Evolutionary conservation across 2,797 vertebrate species (phyloP).

Genomic region (Chloroceryle amazona): DNA sequence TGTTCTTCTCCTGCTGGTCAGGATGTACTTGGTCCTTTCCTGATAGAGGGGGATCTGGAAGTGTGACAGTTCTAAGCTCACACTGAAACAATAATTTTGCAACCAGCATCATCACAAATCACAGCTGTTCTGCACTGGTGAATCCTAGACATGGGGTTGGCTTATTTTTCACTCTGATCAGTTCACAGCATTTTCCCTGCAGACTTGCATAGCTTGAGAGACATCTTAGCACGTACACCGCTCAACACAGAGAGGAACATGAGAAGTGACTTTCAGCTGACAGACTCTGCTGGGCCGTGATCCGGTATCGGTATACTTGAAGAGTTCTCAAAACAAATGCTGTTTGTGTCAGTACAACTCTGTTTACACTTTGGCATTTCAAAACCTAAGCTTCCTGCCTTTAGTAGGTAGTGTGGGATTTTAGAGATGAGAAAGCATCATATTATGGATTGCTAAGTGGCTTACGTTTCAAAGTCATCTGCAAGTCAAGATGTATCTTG

Average conservation of each 20-base stretch:
- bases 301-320: background rate
- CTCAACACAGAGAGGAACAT: background rate
- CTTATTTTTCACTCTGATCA: background rate
- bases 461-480: conserved; percentile 21
- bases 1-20: background rate
- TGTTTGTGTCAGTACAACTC: conserved; percentile 16
- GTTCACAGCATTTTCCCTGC: background rate
- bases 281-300: background rate
- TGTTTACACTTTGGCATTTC: conserved; percentile 18
- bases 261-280: conserved; percentile 9
- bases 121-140: background rate
- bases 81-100: background rate
- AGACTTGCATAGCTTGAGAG: background rate
- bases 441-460: conserved; percentile 1
- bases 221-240: background rate
- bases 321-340: conserved; percentile 32
- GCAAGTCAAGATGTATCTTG: background rate
- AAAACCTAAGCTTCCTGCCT: conserved; percentile 1
- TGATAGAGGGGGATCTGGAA: background rate
- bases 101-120: background rate
- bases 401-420: background rate
- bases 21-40: background rate
- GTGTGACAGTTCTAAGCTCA: background rate
- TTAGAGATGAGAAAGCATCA: conserved; percentile 7
- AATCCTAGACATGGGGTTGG: background rate